Base-by-base conservation (phyloP, 2,888 invertebrate species). In the Noctua comes region DNA sequence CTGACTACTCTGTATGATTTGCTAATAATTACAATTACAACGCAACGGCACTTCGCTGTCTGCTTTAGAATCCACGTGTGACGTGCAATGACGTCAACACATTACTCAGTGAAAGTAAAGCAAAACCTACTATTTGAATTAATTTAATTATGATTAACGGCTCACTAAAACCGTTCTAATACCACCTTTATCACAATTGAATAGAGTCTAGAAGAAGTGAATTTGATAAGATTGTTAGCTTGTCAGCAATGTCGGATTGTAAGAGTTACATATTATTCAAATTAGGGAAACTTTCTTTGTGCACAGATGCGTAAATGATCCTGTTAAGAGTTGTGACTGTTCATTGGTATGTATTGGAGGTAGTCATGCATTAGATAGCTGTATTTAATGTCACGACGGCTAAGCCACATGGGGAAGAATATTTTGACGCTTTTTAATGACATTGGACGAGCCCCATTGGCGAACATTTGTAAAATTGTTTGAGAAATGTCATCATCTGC, bases 51-150 rank as follows among this genome's bases (percentile, higher is more conserved):
- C 36, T 57, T 51, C 18, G 4, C 48, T 7, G 31, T 68, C 66
- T 16, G n/a, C 31, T 13, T 68, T 57, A 54, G 6, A 68, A 46
- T 72, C 21, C 64, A 79, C 11, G n/a, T 40, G n/a, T 88, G 87
- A 88, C 86, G 86, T 87, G 57, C 73, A 24, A 43, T 83, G 85
- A 88, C 84, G 82, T 83, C 75, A 48, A 71, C 43, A 76, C 43
- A 83, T 65, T 70, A 65, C 72, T 73, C 74, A 86, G 91, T 88
- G 91, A 91, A 91, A 91, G 91, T 88, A 79, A 86, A 89, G 86
- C 76, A 81, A 84, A 86, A 73, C 76, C 74, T 76, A 84, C 85
- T 66, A 68, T 83, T 85, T 64, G 81, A 85, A 88, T 68, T 80
- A 79, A 76, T 85, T 86, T 86, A 86, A 88, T 89, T 86, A 84